Evolutionary conservation across 92 coral and sea anemone genomes (phyloP).

Genomic region (Siderastrea siderea): DNA sequence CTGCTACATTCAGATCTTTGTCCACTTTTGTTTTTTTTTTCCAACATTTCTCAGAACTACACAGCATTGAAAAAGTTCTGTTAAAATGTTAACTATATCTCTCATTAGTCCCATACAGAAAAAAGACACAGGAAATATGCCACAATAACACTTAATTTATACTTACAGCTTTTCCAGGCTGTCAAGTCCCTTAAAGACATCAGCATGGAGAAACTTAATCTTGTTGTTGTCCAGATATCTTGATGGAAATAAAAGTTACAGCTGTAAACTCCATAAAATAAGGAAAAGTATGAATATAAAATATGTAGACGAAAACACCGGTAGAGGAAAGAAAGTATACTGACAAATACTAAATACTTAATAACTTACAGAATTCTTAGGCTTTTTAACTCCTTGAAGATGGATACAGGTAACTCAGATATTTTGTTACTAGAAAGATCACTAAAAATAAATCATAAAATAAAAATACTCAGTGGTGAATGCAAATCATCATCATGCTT

Average conservation of each 20-base stretch:
- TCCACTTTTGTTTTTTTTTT: no score
- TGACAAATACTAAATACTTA: no score
- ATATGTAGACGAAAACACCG: no score
- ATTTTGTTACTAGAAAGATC: neutral
- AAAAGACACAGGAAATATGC: no score
- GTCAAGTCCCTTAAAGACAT: neutral
- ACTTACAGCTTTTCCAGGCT: neutral
- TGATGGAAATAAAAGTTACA: neutral
- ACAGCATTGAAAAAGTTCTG: no score
- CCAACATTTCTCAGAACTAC: no score
- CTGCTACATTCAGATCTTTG: no score
- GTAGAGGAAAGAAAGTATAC: no score
- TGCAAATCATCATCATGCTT: neutral
- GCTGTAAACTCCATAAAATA: no score
- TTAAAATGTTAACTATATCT: no score
- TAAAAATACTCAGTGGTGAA: neutral
- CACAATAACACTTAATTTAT: neutral
- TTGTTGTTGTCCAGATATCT: neutral
- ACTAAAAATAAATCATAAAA: neutral
- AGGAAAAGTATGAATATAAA: no score
- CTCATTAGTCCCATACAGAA: no score
- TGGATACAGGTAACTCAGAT: neutral
- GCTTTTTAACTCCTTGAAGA: slow-evolving; percentile 8
- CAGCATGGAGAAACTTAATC: neutral
- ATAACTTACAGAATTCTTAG: slow-evolving; percentile 16